phyloP scores from a whole-genome alignment of 2,888 invertebrate genomes.

The Artemia sp. region DNA sequence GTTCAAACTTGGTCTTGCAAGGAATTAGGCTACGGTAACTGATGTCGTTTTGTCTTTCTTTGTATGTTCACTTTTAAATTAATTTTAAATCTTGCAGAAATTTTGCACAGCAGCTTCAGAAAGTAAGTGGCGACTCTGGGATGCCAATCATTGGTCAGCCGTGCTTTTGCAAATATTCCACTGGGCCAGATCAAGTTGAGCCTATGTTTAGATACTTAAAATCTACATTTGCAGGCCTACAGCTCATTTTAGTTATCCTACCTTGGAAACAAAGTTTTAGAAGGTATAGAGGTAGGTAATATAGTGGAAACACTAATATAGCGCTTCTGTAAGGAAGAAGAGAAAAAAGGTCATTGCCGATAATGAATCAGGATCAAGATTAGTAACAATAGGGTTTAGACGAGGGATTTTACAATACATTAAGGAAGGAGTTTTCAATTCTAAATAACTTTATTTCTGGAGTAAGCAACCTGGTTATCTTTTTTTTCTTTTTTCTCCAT shows the following conservation, averaged over 20 bases:
- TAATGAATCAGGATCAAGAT: too few species aligned
- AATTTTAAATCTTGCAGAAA: slow-evolving; percentile 40
- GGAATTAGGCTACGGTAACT: too few species aligned
- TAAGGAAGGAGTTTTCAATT: too few species aligned
- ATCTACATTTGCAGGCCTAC: slow-evolving; percentile 83
- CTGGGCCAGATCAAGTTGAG: slow-evolving; percentile 97
- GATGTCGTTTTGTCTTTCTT: too few species aligned
- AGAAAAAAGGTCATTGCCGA: too few species aligned
- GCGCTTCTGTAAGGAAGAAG: not conserved
- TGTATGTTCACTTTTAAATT: too few species aligned
- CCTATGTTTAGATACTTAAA: slow-evolving; percentile 99
- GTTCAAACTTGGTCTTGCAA: too few species aligned
- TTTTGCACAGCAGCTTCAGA: slow-evolving; percentile 94
- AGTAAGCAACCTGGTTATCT: too few species aligned
- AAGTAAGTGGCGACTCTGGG: slow-evolving; percentile 97
- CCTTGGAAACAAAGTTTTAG: slow-evolving; percentile 99
- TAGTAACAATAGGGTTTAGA: too few species aligned
- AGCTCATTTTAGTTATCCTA: slow-evolving; percentile 89
- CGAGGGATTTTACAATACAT: too few species aligned
- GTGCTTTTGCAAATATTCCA: slow-evolving; percentile 95
- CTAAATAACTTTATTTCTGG: too few species aligned
- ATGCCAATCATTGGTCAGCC: slow-evolving; percentile 99
- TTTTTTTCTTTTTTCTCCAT: too few species aligned
- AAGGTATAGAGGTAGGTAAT: slow-evolving; percentile 79
- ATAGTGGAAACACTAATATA: not conserved